phyloP scores from a whole-genome alignment of 2,888 invertebrate species.

The Cosmia pyralina region DNA sequence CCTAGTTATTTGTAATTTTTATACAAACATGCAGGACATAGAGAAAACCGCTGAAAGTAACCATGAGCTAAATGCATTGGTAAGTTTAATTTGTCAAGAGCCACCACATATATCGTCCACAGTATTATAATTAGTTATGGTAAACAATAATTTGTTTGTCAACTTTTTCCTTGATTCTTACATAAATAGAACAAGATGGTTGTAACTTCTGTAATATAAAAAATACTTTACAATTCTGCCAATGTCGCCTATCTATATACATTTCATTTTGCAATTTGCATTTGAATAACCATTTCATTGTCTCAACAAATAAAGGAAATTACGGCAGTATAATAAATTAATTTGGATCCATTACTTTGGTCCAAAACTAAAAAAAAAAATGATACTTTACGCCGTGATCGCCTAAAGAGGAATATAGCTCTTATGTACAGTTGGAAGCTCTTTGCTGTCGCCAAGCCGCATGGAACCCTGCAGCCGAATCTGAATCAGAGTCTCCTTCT shows the following conservation, averaged over 20 bases:
- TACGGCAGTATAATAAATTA: not conserved
- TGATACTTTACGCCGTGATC: not conserved
- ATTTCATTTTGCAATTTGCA: too few relatives aligned
- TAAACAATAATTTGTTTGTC: not conserved
- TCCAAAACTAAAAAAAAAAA: not conserved
- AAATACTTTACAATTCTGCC: not conserved
- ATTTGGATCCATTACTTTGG: not conserved
- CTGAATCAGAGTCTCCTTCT: conserved; percentile 95
- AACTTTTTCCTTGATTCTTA: not conserved
- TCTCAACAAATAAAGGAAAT: not conserved
- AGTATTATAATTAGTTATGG: not conserved
- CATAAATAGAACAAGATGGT: not conserved
- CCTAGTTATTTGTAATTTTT: too few relatives aligned
- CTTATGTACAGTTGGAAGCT: conserved; percentile 78
- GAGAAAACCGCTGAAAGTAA: too few relatives aligned
- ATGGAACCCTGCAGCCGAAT: conserved; percentile 96
- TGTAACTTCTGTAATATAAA: not conserved
- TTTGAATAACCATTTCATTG: not conserved
- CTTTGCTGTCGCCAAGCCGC: conserved; percentile 84
- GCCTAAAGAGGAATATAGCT: not conserved
- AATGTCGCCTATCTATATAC: not conserved
- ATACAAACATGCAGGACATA: too few relatives aligned
- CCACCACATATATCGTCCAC: too few relatives aligned
- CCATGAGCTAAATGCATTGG: too few relatives aligned
- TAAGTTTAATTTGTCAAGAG: too few relatives aligned